These are phyloP conservation scores for Flexamia atlantica DNA, from an alignment of 2,888 invertebrate species.

Conservation along the genomic window DNA sequence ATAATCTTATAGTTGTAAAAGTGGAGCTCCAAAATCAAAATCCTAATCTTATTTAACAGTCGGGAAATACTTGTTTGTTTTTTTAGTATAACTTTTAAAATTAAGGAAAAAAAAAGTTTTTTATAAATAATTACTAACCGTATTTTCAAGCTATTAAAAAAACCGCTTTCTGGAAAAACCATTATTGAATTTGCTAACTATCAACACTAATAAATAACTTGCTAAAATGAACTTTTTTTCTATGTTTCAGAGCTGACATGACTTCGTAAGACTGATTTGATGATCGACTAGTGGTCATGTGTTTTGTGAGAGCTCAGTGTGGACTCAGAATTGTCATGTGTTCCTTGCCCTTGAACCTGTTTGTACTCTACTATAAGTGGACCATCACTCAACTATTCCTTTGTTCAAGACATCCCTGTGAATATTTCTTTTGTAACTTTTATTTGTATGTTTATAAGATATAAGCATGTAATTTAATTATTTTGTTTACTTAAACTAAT, in stretches of 20 bases:
- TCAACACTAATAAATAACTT: not conserved
- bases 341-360: constrained; percentile 43
- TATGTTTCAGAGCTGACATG: constrained; percentile 59
- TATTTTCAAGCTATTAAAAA: too few species aligned
- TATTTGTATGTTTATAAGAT: constrained; percentile 62
- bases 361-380: constrained; percentile 63
- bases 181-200: too few species aligned
- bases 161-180: too few species aligned
- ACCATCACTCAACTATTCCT: constrained; percentile 55
- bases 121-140: too few species aligned
- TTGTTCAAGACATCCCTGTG: constrained; percentile 58
- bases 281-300: constrained; percentile 17
- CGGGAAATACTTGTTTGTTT: too few species aligned
- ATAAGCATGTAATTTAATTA: constrained; percentile 60
- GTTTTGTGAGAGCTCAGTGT: constrained; percentile 54
- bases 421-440: constrained; percentile 62
- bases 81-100: too few species aligned
- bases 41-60: too few species aligned
- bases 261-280: constrained; percentile 56
- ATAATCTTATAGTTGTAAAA: too few species aligned
- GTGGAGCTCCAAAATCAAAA: too few species aligned
- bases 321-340: constrained; percentile 59
- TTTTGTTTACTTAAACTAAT: constrained; percentile 62
- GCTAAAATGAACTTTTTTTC: not conserved
- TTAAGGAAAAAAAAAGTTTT: too few species aligned